Base-by-base conservation (phyloP, 2,797 vertebrate genomes). In the Acrocephalus scirpaceus region DNA sequence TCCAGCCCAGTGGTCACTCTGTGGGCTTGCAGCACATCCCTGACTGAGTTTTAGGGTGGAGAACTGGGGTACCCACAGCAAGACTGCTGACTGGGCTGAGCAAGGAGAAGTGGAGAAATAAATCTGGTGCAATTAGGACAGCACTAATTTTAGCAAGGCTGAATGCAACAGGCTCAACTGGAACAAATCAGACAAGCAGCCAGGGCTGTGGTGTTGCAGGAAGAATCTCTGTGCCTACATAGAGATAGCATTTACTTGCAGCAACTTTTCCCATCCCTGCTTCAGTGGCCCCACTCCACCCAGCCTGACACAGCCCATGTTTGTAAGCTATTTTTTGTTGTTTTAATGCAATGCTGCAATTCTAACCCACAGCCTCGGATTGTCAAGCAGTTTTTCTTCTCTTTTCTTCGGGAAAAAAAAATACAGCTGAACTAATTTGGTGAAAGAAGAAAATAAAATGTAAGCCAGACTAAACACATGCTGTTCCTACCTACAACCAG, bases 351-450 rank as follows among this genome's bases (percentile, higher is more conserved):
- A 79, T 5, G 56, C 83, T 91, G 94, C 95, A 95, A 94, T 81
- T 95, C 95, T 96, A 97, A 97, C 95, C 95, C 79, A 19, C 62
- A 95, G 94, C 92, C 93, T 96, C 11, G 3, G 82, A 90, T 50
- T 96, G 87, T 91, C 96, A 96, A 95, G 95, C 42, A 81, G 86
- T 93, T 97, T 97, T 95, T 86, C 87, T 96, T 88, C 92, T 92
- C 84, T 95, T 95, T 78, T 78, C 62, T 93, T 71, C 70, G 88
- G 77, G 80, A 82, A 95, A 93, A 96, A 96, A 95, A 97, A 95
- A 86, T 93, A 96, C 97, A 97, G 97, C 97, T 97, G 97, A 98
- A 97, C 97, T 97, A 97, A 97, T 97, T 97, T 90, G 97, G 97
- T 97, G 97, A 98, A 98, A 97, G 97, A 96, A 73, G 82, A 97